A percentile compares a stretch with the other conserved stretches of the same genome.
Conservation (phyloP, 2,797 vertebrate species). For the Sphenopsis melanotis region DNA sequence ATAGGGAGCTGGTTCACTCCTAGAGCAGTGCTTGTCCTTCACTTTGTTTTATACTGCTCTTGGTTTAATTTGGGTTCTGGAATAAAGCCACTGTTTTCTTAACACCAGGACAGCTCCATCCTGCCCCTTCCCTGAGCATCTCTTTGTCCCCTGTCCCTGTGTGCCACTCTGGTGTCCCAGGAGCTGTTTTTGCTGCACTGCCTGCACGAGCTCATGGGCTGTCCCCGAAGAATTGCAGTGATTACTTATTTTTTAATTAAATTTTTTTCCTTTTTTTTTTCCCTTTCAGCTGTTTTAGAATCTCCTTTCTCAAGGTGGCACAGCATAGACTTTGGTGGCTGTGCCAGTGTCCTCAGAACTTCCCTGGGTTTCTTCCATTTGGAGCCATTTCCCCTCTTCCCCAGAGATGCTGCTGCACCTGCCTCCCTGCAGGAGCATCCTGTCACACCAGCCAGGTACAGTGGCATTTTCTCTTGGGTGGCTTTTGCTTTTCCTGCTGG, state of each 20-base stretch:
- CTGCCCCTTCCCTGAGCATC: not conserved
- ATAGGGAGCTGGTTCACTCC: not conserved
- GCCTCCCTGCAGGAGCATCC: not conserved
- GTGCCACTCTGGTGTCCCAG: not conserved
- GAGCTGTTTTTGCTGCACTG: not conserved
- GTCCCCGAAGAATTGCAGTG: accelerated
- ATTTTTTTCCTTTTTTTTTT: accelerated
- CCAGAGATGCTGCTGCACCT: not conserved
- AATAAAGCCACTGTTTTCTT: not conserved
- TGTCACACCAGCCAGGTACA: not conserved
- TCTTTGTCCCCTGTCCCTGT: not conserved
- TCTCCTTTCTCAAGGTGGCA: not conserved
- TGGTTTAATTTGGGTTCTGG: not conserved
- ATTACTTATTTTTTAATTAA: not conserved
- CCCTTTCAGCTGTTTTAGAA: not conserved
- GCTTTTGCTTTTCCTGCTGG: not conserved
- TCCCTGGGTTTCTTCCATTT: not conserved
- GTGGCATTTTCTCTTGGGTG: not conserved
- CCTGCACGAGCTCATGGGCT: not conserved
- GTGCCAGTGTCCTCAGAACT: not conserved
- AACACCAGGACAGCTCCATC: not conserved
- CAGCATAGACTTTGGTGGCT: not conserved
- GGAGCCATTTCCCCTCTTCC: not conserved
- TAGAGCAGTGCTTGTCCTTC: not conserved
- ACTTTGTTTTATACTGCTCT: not conserved